These are phyloP conservation scores for Erebia aethiops DNA, from an alignment of 2,888 invertebrate species.

Conservation along the genomic window DNA sequence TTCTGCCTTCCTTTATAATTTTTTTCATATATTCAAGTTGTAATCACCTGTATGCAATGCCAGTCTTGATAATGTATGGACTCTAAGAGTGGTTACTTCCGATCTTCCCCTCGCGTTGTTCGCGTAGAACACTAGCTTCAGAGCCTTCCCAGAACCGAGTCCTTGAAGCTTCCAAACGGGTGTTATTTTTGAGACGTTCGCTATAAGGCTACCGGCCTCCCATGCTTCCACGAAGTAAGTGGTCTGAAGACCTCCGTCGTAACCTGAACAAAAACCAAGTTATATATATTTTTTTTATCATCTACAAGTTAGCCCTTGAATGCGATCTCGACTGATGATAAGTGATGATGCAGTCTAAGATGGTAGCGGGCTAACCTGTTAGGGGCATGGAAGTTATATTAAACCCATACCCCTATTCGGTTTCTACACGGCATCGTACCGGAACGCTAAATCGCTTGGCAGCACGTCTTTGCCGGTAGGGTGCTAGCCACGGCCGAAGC, in stretches of 20 bases:
- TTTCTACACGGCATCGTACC: too few species aligned
- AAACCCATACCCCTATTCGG: too few species aligned
- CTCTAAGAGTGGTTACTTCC: slow-evolving; percentile 81
- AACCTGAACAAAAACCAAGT: slow-evolving; percentile 72
- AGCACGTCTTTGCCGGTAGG: too few species aligned
- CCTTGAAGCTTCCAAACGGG: slow-evolving; percentile 90
- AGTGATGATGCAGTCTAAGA: too few species aligned
- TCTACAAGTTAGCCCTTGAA: too few species aligned
- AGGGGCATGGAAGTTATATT: too few species aligned
- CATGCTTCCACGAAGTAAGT: slow-evolving; percentile 88
- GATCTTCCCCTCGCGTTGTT: slow-evolving; percentile 92
- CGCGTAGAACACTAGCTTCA: slow-evolving; percentile 91
- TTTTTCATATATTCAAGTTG: neutral
- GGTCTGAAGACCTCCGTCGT: slow-evolving; percentile 91
- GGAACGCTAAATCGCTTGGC: too few species aligned
- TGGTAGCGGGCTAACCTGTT: too few species aligned
- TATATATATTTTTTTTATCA: too few species aligned
- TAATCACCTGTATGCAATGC: slow-evolving; percentile 70
- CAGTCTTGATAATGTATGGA: slow-evolving; percentile 66
- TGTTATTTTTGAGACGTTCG: slow-evolving; percentile 87
- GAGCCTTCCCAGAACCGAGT: slow-evolving; percentile 89
- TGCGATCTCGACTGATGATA: too few species aligned
- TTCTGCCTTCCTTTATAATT: too few species aligned
- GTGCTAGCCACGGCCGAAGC: too few species aligned
- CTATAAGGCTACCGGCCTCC: slow-evolving; percentile 83